These are phyloP conservation scores for Altica lythri DNA, from an alignment of 2,888 invertebrate species.

Conservation along the genomic window DNA sequence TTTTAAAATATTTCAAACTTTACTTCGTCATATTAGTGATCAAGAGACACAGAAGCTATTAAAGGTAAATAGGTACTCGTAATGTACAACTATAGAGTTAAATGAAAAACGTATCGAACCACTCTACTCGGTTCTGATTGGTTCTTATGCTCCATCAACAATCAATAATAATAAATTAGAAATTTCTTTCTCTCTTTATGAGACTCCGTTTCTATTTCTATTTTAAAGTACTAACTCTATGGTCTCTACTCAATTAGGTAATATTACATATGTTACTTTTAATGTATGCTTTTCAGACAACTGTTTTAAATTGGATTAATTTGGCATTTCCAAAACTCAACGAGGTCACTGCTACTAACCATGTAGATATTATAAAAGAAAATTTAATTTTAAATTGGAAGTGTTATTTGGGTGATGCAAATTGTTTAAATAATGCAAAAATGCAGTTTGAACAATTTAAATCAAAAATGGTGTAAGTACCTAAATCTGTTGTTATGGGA, in stretches of 20 bases:
- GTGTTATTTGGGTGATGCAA: slow-evolving; percentile 64
- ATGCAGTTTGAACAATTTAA: slow-evolving; percentile 53
- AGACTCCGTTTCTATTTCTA: too few relatives aligned
- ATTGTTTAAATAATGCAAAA: slow-evolving; percentile 61
- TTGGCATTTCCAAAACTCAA: slow-evolving; percentile 6
- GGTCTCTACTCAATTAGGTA: too few relatives aligned
- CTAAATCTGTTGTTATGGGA: neutral
- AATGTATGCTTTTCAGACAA: neutral
- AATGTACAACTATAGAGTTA: too few relatives aligned
- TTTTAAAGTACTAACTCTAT: too few relatives aligned
- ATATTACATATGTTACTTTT: too few relatives aligned
- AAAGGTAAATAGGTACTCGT: slow-evolving; percentile 30
- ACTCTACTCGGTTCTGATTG: too few relatives aligned
- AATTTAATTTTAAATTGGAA: slow-evolving; percentile 64
- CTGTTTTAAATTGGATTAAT: slow-evolving; percentile 11
- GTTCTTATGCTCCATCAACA: too few relatives aligned
- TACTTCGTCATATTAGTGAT: slow-evolving; percentile 30
- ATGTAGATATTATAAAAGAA: slow-evolving; percentile 64
- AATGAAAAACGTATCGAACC: too few relatives aligned
- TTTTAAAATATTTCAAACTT: slow-evolving; percentile 55
- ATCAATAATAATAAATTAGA: too few relatives aligned
- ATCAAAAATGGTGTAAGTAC: slow-evolving; percentile 7
- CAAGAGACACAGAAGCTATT: slow-evolving; percentile 18
- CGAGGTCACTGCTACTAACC: slow-evolving; percentile 32
- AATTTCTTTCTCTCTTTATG: too few relatives aligned